Base-by-base conservation (phyloP, 2,888 invertebrate genomes). In the Acleris laterana region DNA sequence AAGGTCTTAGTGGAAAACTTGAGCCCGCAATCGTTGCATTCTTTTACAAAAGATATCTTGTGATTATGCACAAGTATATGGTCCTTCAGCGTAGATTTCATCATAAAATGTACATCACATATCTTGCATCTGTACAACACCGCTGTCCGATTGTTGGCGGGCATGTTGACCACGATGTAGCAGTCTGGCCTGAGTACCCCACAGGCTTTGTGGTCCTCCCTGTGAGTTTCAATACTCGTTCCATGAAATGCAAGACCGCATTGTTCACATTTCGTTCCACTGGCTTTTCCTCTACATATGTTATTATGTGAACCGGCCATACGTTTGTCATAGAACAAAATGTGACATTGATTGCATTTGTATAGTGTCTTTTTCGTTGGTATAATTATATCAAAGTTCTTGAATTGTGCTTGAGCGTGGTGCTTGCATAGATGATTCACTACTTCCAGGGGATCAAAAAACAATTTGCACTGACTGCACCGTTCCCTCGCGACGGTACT, bases 381-480 rank as follows among this genome's bases (percentile, higher is more conserved):
- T 5, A 49, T 52, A 16, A 66, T 13, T 16, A 66, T 25, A 5
- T 56, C 38, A 25, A 66, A 65, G 2, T 13, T 22, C 28, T 17
- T 42, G 5, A 56, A 44, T 25, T 51, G 50, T 0, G 13, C 38
- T 38, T 13, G 61, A 11, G 62, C 61, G 17, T 83, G 84, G 9
- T 84, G 84, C 5, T 80, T 79, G 3, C 79, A 75, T 0, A 83
- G 58, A 53, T 84, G 84, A 0, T 68, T 77, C 0, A 83, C 80
- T 5, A 84, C 52, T 0, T 77, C 70, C 0, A 79, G 73, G 0
- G 82, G 78, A 0, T 83, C 79, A 52, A 83, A 83, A 0, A 78
- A 11, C 0, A 79, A 65, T 0, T 77, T 69, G 19, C 84, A 84
- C 62, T 81, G 78, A 55, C 82, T 83, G 66, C 83, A 84, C 0